Conservation (phyloP, 1,140 invertebrate genomes). For the Drosophila jambulina region DNA sequence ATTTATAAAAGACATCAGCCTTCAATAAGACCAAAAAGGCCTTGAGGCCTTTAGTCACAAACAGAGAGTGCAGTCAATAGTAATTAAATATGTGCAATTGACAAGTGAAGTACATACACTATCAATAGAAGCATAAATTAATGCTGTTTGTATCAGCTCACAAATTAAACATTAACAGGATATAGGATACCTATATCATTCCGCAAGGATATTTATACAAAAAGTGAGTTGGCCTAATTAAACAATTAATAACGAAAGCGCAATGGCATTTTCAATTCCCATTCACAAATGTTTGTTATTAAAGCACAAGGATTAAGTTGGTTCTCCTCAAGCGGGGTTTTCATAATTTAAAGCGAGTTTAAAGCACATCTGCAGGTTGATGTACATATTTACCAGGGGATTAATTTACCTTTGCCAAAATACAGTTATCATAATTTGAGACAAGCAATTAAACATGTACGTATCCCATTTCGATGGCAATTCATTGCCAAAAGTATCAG, state of each 20-base stretch:
- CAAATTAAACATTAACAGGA: neutral
- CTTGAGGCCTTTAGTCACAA: neutral
- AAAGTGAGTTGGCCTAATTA: neutral
- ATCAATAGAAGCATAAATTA: neutral
- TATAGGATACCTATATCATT: neutral
- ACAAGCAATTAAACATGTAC: neutral
- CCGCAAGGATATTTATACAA: neutral
- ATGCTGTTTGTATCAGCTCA: neutral
- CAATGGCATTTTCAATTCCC: neutral
- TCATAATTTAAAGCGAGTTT: neutral
- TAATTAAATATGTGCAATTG: constrained; percentile 9
- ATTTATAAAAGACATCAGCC: neutral
- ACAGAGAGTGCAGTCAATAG: neutral
- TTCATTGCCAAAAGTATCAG: neutral
- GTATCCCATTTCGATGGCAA: neutral
- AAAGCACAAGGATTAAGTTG: neutral
- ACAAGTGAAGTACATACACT: neutral
- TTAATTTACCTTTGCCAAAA: constrained; percentile 1
- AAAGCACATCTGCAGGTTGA: neutral
- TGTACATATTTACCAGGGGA: neutral
- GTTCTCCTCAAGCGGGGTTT: neutral
- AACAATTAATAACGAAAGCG: constrained; percentile 6
- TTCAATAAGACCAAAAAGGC: neutral
- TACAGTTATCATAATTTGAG: neutral
- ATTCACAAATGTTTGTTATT: neutral